These are phyloP conservation scores for Mastomys coucha DNA, from an alignment of 2,113 vertebrate species.

Conservation along the genomic window DNA sequence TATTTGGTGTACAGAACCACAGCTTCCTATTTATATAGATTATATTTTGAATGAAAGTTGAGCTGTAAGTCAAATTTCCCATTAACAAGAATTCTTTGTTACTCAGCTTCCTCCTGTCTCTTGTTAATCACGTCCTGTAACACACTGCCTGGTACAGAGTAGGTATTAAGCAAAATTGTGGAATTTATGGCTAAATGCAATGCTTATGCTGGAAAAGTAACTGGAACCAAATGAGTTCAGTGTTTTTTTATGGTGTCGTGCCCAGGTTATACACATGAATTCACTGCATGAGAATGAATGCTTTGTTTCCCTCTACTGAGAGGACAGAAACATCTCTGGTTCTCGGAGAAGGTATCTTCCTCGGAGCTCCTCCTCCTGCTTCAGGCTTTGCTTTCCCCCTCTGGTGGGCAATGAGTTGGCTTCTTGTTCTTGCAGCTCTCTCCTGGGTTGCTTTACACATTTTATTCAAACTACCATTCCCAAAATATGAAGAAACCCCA, in stretches of 20 bases:
- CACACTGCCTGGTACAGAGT: neutral
- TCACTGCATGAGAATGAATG: neutral
- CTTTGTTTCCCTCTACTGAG: neutral
- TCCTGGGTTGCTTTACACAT: neutral
- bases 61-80: neutral
- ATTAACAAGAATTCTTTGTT: neutral
- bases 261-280: neutral
- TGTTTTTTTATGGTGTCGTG: neutral
- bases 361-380: neutral
- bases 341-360: neutral
- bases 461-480: constrained; percentile 13
- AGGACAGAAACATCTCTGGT: neutral
- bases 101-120: neutral
- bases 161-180: constrained; percentile 31
- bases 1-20: neutral
- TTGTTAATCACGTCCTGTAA: neutral
- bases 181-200: neutral
- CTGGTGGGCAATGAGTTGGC: neutral
- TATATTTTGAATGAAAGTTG: constrained; percentile 36
- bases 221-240: neutral
- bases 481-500: neutral
- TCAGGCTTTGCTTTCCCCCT: neutral
- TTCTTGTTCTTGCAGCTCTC: neutral
- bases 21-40: constrained; percentile 1
- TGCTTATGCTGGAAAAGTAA: neutral